These are phyloP conservation scores for Lasioglossum villosulum DNA, from an alignment of 2,888 invertebrate species.

Conservation along the genomic window DNA sequence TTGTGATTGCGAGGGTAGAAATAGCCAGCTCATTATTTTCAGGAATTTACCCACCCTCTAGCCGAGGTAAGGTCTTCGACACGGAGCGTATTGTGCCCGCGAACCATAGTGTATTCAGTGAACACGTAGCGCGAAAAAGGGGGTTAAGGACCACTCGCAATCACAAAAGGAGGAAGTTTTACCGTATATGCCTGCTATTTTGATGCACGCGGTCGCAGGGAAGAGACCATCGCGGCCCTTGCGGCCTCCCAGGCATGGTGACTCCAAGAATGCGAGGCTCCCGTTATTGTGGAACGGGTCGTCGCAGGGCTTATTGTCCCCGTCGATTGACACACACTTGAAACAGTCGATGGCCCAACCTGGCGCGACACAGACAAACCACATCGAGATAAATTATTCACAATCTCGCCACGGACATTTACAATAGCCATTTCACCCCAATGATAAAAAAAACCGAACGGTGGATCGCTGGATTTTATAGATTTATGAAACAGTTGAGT, in stretches of 20 bases:
- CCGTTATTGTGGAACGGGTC: constrained; percentile 98
- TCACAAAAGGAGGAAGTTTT: constrained; percentile 76
- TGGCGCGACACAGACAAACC: constrained; percentile 21
- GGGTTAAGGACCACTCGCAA: constrained; percentile 50
- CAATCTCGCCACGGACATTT: neutral
- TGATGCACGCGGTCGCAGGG: constrained; percentile 98
- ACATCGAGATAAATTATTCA: neutral
- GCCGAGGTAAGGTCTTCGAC: constrained; percentile 26
- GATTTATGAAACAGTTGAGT: too few species aligned
- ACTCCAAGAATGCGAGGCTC: constrained; percentile 92
- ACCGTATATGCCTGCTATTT: constrained; percentile 97
- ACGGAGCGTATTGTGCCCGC: constrained; percentile 25
- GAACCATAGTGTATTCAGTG: constrained; percentile 42
- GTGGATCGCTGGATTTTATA: neutral
- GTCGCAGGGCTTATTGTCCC: constrained; percentile 94
- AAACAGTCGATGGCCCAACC: constrained; percentile 94
- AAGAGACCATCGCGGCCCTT: constrained; percentile 97
- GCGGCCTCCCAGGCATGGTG: constrained; percentile 97
- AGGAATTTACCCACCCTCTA: constrained; percentile 12
- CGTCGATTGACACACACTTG: constrained; percentile 97
- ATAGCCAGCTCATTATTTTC: constrained; percentile 17
- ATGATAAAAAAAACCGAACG: neutral
- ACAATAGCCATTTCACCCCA: too few species aligned
- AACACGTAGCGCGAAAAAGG: constrained; percentile 41
- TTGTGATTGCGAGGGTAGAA: neutral